Percentiles rank a stretch among this genome's conserved stretches.
Evolutionary conservation across 2,113 vertebrate species (phyloP).

Genomic region (Ceratotherium simum): DNA sequence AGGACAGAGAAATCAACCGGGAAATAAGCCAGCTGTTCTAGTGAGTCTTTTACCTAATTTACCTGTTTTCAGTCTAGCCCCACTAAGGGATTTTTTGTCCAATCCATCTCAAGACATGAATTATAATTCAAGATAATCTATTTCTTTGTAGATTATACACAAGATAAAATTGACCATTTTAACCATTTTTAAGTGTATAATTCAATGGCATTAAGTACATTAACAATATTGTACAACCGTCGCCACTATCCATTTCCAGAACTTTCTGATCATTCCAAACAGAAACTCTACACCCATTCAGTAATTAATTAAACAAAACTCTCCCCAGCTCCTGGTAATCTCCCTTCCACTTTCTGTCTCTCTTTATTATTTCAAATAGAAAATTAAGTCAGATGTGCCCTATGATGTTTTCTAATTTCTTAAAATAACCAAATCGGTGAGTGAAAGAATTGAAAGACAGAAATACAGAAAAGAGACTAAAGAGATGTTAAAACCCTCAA

Average conservation of each 20-base stretch:
- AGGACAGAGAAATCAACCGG: neutral
- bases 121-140: neutral
- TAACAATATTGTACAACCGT: neutral
- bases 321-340: neutral
- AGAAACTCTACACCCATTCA: neutral
- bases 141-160: neutral
- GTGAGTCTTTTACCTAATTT: neutral
- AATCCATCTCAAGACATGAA: neutral
- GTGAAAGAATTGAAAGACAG: neutral
- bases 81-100: neutral
- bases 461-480: neutral
- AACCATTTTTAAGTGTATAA: neutral
- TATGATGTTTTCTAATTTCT: conserved; percentile 14
- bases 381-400: neutral
- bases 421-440: conserved; percentile 23
- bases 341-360: neutral
- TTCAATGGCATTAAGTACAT: neutral
- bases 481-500: neutral
- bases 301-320: neutral
- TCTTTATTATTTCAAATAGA: neutral
- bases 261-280: neutral
- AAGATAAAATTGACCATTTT: neutral
- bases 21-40: neutral
- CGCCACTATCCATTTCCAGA: neutral
- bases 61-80: neutral